phyloP scores from a whole-genome alignment of 2,888 invertebrate genomes.

The Perizoma affinitatum region DNA sequence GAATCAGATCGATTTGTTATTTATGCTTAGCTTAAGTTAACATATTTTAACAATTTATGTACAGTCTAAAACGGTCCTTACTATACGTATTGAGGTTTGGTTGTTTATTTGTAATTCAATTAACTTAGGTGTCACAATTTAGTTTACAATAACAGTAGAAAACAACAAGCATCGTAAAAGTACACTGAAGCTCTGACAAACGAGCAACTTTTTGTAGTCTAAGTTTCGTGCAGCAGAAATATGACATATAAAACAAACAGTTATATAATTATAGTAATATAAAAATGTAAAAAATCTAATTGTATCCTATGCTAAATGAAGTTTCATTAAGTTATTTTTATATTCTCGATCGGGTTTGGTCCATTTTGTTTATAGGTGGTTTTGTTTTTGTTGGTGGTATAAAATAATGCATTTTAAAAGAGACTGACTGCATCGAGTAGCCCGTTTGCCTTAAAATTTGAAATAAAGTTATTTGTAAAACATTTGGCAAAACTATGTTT shows the following conservation, averaged over 20 bases:
- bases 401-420: conserved; percentile 17
- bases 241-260: not conserved
- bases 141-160: conserved; percentile 18
- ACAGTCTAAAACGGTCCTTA: conserved; percentile 36
- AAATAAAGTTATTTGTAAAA: not conserved
- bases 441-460: conserved; percentile 16
- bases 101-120: conserved; percentile 25
- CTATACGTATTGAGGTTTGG: conserved; percentile 38
- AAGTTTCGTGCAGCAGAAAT: conserved; percentile 4
- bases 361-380: not conserved
- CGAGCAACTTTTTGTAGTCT: conserved; percentile 24
- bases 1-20: conserved; percentile 52
- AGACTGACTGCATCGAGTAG: conserved; percentile 19
- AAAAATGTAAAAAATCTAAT: not conserved
- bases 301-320: no score
- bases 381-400: no score
- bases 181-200: conserved; percentile 12
- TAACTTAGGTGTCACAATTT: conserved; percentile 18
- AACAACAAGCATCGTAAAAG: not conserved
- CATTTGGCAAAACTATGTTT: conserved; percentile 11
- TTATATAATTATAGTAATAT: not conserved
- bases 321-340: no score
- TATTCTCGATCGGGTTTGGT: conserved; percentile 8
- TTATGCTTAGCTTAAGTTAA: conserved; percentile 44
- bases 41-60: conserved; percentile 32